These are phyloP conservation scores for Propithecus coquereli DNA, from an alignment of 2,113 vertebrate genomes.

Conservation along the genomic window DNA sequence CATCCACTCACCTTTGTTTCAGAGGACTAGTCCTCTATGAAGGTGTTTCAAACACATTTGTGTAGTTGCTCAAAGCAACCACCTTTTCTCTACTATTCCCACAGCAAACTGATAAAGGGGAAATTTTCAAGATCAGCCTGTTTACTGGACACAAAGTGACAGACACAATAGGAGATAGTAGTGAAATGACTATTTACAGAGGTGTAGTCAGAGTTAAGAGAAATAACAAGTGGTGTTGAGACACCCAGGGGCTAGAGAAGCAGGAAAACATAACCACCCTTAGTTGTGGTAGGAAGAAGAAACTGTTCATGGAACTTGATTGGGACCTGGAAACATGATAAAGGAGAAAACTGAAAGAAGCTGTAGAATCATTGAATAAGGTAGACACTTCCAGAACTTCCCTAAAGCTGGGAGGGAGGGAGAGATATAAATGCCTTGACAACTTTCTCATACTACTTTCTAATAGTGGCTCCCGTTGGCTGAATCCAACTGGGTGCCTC, in stretches of 20 bases:
- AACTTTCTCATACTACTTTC: background rate
- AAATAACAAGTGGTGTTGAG: background rate
- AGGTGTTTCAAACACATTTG: background rate
- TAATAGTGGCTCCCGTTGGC: background rate
- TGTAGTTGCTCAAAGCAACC: background rate
- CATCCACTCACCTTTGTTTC: background rate
- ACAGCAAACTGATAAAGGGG: background rate
- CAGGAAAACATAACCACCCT: background rate
- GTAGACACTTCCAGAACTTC: background rate
- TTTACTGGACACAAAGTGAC: background rate
- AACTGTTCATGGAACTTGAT: background rate
- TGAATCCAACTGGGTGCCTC: background rate
- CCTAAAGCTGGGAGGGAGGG: background rate
- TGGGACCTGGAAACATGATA: background rate
- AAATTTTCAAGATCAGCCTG: background rate
- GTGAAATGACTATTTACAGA: background rate
- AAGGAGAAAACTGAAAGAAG: background rate
- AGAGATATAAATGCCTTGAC: background rate
- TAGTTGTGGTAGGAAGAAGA: background rate
- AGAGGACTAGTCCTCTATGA: background rate
- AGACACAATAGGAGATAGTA: background rate
- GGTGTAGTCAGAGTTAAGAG: background rate
- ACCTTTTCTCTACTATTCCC: background rate
- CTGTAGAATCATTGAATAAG: background rate
- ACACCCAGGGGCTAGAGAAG: background rate